phyloP scores from a whole-genome alignment of 2,888 invertebrate species.

The Flabesymbios commensalis region DNA sequence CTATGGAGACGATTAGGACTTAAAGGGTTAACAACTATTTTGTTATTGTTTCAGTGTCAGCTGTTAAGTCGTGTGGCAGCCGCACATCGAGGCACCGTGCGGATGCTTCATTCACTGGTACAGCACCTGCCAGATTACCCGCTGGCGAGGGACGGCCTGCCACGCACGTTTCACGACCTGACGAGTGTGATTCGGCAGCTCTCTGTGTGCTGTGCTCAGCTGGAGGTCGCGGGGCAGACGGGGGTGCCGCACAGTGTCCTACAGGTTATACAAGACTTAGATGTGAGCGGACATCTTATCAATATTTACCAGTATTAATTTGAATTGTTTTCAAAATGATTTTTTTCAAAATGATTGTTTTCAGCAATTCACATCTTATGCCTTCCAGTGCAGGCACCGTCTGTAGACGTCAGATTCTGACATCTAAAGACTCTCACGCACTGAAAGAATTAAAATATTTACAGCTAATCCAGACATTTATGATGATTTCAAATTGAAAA shows the following conservation, averaged over 20 bases:
- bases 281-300: neutral
- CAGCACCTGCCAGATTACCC: slow-evolving; percentile 41
- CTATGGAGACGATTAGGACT: neutral
- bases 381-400: no score
- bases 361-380: no score
- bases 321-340: no score
- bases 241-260: slow-evolving; percentile 21
- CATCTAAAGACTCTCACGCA: no score
- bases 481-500: no score
- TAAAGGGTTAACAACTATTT: no score
- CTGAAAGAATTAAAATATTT: no score
- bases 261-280: slow-evolving; percentile 13
- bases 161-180: slow-evolving; percentile 47
- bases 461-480: no score
- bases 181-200: slow-evolving; percentile 41
- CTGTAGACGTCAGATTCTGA: no score
- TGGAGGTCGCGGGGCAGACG: slow-evolving; percentile 25
- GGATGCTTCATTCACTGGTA: slow-evolving; percentile 51
- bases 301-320: neutral
- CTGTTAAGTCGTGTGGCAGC: slow-evolving; percentile 38
- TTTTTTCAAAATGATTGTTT: no score
- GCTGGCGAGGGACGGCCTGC: slow-evolving; percentile 44
- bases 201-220: slow-evolving; percentile 32
- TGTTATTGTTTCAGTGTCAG: slow-evolving; percentile 11
- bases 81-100: slow-evolving; percentile 48